Percentiles rank a stretch among this genome's conserved stretches.
Evolutionary conservation across 2,113 vertebrate genomes (phyloP).

Genomic region (Sinocyclocheilus anshuiensis): DNA sequence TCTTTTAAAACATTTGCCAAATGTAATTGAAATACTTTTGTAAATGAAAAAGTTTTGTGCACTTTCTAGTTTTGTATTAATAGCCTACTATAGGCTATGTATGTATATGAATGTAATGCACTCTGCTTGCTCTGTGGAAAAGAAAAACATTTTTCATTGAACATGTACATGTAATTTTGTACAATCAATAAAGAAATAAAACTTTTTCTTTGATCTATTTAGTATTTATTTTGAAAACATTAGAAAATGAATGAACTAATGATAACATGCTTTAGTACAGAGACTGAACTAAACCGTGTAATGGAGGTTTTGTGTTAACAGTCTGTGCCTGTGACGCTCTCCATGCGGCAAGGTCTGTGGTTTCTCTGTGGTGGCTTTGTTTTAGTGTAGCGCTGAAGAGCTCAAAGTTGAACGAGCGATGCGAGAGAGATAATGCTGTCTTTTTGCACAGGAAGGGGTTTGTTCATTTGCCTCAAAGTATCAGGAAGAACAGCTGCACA

Average conservation of each 20-base stretch:
- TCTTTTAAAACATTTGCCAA: neutral
- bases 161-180: neutral
- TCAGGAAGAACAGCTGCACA: constrained; percentile 58
- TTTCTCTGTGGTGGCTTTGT: constrained; percentile 76
- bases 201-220: neutral
- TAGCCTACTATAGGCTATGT: too few relatives aligned
- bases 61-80: too few relatives aligned
- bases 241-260: neutral
- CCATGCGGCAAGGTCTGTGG: constrained; percentile 74
- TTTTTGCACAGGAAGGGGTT: constrained; percentile 71
- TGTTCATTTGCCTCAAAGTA: constrained; percentile 60
- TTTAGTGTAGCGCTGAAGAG: constrained; percentile 66
- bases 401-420: constrained; percentile 67
- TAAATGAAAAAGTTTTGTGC: too few relatives aligned
- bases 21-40: neutral
- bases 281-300: neutral
- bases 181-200: neutral
- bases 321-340: constrained; percentile 51
- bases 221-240: neutral
- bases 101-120: neutral
- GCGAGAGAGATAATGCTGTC: constrained; percentile 62
- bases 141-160: neutral
- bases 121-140: neutral
- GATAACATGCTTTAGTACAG: neutral
- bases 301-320: constrained; percentile 14